phyloP scores from a whole-genome alignment of 2,113 vertebrate species.

The Hiodon alosoides region DNA sequence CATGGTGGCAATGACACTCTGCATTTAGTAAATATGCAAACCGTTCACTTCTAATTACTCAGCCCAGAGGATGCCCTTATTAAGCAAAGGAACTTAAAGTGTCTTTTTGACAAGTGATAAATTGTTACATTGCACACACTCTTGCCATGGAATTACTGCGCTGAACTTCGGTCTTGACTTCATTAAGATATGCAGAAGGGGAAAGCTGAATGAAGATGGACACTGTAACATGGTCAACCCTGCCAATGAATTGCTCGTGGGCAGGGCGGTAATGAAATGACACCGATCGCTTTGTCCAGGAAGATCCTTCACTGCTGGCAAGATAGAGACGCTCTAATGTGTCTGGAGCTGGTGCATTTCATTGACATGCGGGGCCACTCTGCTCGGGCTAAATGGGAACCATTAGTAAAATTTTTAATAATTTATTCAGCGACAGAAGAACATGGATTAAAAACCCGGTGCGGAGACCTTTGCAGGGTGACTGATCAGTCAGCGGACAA shows the following conservation, averaged over 20 bases:
- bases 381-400: constrained; percentile 50
- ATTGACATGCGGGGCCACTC: constrained; percentile 50
- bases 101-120: constrained; percentile 99
- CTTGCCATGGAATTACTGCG: constrained; percentile 84
- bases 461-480: constrained; percentile 44
- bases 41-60: constrained; percentile 96
- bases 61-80: constrained; percentile 96
- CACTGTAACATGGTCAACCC: constrained; percentile 70
- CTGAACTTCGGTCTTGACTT: constrained; percentile 91
- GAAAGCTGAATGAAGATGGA: constrained; percentile 87
- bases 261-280: constrained; percentile 55
- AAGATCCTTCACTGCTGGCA: constrained; percentile 39
- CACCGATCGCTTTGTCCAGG: constrained; percentile 44
- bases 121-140: constrained; percentile 95
- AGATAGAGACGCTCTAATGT: constrained; percentile 24
- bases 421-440: constrained; percentile 49
- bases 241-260: constrained; percentile 52
- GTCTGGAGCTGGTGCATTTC: constrained; percentile 33
- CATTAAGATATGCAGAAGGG: constrained; percentile 91
- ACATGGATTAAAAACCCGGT: constrained; percentile 53
- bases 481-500: constrained; percentile 48
- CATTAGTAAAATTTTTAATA: constrained; percentile 61
- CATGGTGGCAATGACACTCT: constrained; percentile 88
- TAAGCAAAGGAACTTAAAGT: constrained; percentile 96
- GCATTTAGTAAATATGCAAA: constrained; percentile 99